Base-by-base conservation (phyloP, 2,113 vertebrate genomes). In the Meleagris gallopavo region DNA sequence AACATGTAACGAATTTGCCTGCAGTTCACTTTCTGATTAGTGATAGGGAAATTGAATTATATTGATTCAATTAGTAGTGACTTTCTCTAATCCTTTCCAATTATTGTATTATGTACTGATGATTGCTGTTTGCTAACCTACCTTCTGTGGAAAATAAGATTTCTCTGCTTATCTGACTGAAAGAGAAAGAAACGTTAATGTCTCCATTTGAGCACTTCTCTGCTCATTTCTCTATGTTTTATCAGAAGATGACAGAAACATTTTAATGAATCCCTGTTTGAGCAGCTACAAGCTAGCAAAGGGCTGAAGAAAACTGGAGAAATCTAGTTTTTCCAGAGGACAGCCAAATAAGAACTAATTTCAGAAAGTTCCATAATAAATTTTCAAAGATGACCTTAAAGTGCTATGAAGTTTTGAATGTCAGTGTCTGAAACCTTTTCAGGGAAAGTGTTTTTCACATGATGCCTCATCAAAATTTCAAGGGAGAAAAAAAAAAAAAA, bases 361-460 rank as follows among this genome's bases (percentile, higher is more conserved):
- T 90, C 70, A 72, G 83, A 88, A 86, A 88, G 81, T 75, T 40
- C 81, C 90, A 83, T 8, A 36, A 69, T 48, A 84, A 38, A 45
- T 65, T 92, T 95, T 89, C 84, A 90, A 94, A 90, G 41, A 46
- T 72, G 70, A 78, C 73, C 57, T 92, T 84, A 69, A 87, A 82
- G 75, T 34, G 5, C 18, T 65, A 71, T 85, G 27, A 90, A 75
- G 43, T 84, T 94, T 86, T 86, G 73, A 86, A 75, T 65, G 45
- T 3, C 65, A 88, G 29, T 54, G n/a, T 58, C 21, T 43, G 41
- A 89, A 83, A 78, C 2, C 5, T 65, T 83, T 90, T 72, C 61
- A 65, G 24, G 20, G 10, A 58, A 32, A 88, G 52, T 25, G 11
- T 2, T 64, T 86, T 90, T 45, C 46, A n/a, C 36, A 50, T 32